Percentiles rank a stretch among this genome's conserved stretches.
These are phyloP conservation scores for Oenanthe oenanthe DNA, from an alignment of 2,113 vertebrate genomes.

Conservation along the genomic window DNA sequence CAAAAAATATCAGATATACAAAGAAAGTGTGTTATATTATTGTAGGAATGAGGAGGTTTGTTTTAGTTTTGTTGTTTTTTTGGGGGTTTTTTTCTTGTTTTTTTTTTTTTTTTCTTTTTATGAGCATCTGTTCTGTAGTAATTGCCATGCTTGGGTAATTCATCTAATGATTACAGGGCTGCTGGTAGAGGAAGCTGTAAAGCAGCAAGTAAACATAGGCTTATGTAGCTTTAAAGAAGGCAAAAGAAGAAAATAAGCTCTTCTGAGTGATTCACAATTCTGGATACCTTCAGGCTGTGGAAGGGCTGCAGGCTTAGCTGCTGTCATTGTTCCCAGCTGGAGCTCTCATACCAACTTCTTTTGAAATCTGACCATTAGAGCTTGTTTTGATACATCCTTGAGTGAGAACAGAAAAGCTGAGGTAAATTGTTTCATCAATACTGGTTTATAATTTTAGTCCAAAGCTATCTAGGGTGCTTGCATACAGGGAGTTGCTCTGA, in stretches of 20 bases:
- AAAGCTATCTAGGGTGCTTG: not conserved
- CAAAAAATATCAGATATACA: not conserved
- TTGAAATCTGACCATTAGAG: conserved; percentile 47
- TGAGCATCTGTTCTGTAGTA: conserved; percentile 56
- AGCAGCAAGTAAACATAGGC: conserved; percentile 30
- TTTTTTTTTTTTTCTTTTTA: not conserved
- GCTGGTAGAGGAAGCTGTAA: conserved; percentile 30
- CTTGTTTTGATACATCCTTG: conserved; percentile 37
- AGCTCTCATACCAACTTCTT: not conserved
- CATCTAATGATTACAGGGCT: conserved; percentile 57
- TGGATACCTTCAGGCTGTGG: not conserved
- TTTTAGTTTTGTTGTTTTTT: accelerated
- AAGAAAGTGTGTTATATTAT: not conserved
- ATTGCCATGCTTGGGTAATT: conserved; percentile 51
- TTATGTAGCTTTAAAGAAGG: conserved; percentile 11
- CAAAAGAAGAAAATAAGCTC: conserved; percentile 16
- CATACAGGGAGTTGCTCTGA: not conserved
- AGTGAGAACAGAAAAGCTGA: not conserved
- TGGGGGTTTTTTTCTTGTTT: accelerated
- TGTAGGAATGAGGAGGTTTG: not conserved
- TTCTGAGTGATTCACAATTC: not conserved
- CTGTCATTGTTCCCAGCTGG: conserved; percentile 11
- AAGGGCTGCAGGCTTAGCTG: not conserved
- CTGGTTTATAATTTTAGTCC: conserved; percentile 38
- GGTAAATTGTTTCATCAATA: conserved; percentile 54